Evolutionary conservation across 2,797 vertebrate species (phyloP), one percentile per base, ranked within the genome.

Genomic region (Enteromius treurensis): DNA sequence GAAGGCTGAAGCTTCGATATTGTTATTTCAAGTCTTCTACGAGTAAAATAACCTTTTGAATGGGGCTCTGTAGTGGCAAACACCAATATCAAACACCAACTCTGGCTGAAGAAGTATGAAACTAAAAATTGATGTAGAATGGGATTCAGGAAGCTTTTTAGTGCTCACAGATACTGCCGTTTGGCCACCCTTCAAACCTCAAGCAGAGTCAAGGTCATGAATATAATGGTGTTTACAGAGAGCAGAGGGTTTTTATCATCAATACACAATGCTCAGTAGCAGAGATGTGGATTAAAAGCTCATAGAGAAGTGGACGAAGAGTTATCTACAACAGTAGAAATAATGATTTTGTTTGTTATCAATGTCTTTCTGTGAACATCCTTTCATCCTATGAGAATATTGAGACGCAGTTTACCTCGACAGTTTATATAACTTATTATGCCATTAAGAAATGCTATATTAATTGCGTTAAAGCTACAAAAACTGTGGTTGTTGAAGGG

Each of bases 111-210:
- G 53, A 17, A 67, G 42, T 23, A 17, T 45, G 34, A 55, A 78
- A 64, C 32, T 62, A 71, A 78, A 29, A 26, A 40, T 53, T 67
- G 8, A 32, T 62, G 11, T 29, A 15, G 37, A 49, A 79, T 71
- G 67, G 49, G 49, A 74, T 26, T 42, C 51, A 74, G 71, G 37
- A 68, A 67, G n/a, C 11, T 73, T 68, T 70, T 67, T 79, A 79
- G 64, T 55, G 40, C 19, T 34, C n/a, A 17, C 62, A 69, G 55
- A 67, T 79, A 29, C 80, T 68, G 47, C 68, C 53, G n/a, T 67
- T 34, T 84, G 67, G 75, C 79, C 8, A 9, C 53, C 42, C 37
- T 79, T 81, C 76, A 85, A 79, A 85, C 78, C 69, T 60, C 49
- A 79, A 82, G 62, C 77, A 64, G 71, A 70, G 73, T 47, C 29